Base-by-base conservation (phyloP, 2,113 vertebrate genomes). In the Onychostruthus taczanowskii region DNA sequence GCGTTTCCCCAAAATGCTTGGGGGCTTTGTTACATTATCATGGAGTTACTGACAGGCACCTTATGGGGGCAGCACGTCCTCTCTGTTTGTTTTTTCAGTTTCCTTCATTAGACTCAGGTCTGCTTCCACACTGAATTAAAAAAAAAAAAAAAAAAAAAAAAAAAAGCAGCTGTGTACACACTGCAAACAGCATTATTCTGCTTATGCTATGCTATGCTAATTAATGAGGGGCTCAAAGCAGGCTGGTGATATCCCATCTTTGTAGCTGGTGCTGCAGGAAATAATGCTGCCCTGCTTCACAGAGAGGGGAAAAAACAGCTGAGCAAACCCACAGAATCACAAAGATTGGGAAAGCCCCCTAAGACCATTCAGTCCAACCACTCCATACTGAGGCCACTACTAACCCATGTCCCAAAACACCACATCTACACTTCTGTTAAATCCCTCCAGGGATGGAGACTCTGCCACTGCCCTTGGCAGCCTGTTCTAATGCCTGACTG, bases 41-140 rank as follows among this genome's bases (percentile, higher is more conserved):
- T 47, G 66, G 23, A 66, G 31, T 63, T 91, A 12, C 75, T 43
- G 21, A 10, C 16, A 46, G 16, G 10, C 43, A 72, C 89, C 95
- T 90, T 84, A 35, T 8, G 95, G 77, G 89, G 96, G 93, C 95
- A 96, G 94, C 73, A 95, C 1, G 4, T 47, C 39, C 73, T 58
- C 62, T 56, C 18, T 35, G 19, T 55, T 69, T 64, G 18, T 26
- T 73, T 44, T 73, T 49, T 16, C 14, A 47, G 5, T 28, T 30
- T 31, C 50, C 7, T 59, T 27, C 17, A 1, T 43, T 17, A 58
- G 12, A 49, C 8, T 6, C 21, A 23, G 17, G 17, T 73, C 44
- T 43, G 20, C 62, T 39, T 82, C 19, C 44, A 35, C 47, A 11
- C 3, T 2, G 23, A 59, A 47, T 23, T 0, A 69, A 22, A 26